Evolutionary conservation across 2,888 invertebrate species (phyloP), one percentile per base, ranked within the genome.

Genomic region (Drosophila imparisetae): DNA sequence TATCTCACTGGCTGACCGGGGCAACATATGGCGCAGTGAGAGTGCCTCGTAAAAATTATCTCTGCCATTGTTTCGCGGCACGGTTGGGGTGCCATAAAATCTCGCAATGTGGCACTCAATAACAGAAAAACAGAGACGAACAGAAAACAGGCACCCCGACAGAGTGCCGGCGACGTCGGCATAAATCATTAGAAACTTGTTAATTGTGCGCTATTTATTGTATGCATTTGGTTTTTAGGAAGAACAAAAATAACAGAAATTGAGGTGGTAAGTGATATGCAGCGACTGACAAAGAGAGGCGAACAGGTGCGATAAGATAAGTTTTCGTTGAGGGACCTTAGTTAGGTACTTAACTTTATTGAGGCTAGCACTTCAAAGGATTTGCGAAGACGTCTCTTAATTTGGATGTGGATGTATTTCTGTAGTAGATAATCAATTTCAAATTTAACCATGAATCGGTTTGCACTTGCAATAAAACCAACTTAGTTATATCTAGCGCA

Each of bases 161-260:
- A 53, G 36, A 66, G 30, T 60, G 29, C 65, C 60, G 66, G 54
- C 78, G 71, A 72, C 53, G 86, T 68, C 86, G 83, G 81, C 83
- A 87, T 89, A 86, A 86, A 87, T 89, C 86, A 87, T 79, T 83
- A 68, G 83, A 50, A 86, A 86, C 85, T 89, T 86, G 89, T 86
- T 86, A 86, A 86, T 86, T 89, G 89, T 87, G 73, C 78, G 86
- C 84, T 83, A 83, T 81, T 85, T 88, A 83, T 81, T 88, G 78
- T 79, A 78, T 79, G 86, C 89, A 81, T 88, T 88, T 79, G 72
- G 69, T 66, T 83, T 85, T 86, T 63, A 36, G 57, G 68, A 60
- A 68, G 75, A 66, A 32, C 30, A 34, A 38, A 48, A 45, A 38
- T 40, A 61, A 32, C n/a, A 30, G 36, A 53, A 66, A 74, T 75